Percentiles rank a stretch among this genome's conserved stretches.
Conservation (phyloP, 1,140 invertebrate species). For the Ceratina australensis region DNA sequence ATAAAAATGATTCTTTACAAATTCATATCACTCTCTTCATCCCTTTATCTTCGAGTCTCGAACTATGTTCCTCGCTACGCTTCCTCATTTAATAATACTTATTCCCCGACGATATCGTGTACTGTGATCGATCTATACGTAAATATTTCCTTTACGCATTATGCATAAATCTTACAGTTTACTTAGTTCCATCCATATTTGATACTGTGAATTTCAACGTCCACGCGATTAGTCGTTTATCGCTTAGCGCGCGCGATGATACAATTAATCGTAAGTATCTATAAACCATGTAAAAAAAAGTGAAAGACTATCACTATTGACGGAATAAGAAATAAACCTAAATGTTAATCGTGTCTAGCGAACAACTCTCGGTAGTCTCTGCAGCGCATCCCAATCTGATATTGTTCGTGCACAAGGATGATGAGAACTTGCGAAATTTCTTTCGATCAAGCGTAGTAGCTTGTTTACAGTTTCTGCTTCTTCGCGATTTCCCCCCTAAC, state of each 20-base stretch:
- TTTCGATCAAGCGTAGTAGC: too few species aligned
- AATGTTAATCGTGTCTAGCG: background rate
- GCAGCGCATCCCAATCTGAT: too few species aligned
- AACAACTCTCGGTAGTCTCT: background rate
- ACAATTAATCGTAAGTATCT: slow-evolving; percentile 31
- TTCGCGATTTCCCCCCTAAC: too few species aligned
- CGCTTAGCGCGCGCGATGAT: slow-evolving; percentile 9
- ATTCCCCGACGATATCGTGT: slow-evolving; percentile 45
- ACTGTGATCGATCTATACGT: slow-evolving; percentile 45
- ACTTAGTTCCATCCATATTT: slow-evolving; percentile 42
- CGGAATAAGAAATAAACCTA: slow-evolving; percentile 10
- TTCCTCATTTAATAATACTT: slow-evolving; percentile 44
- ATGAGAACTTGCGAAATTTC: too few species aligned
- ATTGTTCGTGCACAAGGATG: too few species aligned
- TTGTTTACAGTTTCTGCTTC: too few species aligned
- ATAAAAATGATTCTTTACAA: slow-evolving; percentile 66
- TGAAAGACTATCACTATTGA: slow-evolving; percentile 53
- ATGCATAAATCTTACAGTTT: slow-evolving; percentile 42
- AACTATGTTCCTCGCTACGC: slow-evolving; percentile 23
- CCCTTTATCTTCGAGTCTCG: slow-evolving; percentile 11
- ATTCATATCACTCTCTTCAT: slow-evolving; percentile 21
- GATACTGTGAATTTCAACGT: slow-evolving; percentile 23
- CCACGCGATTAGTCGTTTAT: slow-evolving; percentile 29
- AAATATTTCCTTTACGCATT: slow-evolving; percentile 63
- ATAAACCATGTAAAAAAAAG: slow-evolving; percentile 27